These are phyloP conservation scores for Pogonophryne albipinna DNA, from an alignment of 2,797 vertebrate species.

Conservation along the genomic window DNA sequence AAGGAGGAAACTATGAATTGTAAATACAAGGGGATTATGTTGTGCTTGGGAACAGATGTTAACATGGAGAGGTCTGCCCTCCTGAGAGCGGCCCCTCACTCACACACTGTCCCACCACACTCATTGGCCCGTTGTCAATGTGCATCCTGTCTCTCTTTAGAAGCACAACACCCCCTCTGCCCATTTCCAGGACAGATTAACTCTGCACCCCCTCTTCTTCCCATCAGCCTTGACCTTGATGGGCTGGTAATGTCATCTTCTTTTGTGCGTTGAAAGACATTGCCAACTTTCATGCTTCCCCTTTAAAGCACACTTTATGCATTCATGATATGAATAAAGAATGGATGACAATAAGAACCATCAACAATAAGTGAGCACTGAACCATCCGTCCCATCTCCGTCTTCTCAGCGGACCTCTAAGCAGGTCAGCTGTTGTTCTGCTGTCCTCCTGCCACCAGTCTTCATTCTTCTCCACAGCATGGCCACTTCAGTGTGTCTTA, in stretches of 20 bases:
- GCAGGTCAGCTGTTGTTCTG: constrained; percentile 72
- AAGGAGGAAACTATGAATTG: constrained; percentile 59
- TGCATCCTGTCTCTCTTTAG: constrained; percentile 66
- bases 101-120: constrained; percentile 61
- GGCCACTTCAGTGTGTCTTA: constrained; percentile 65
- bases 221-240: constrained; percentile 75
- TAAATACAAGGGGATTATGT: constrained; percentile 69
- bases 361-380: constrained; percentile 59
- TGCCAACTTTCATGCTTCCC: constrained; percentile 33
- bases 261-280: constrained; percentile 67
- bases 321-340: constrained; percentile 51
- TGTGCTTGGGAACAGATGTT: constrained; percentile 76
- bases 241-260: constrained; percentile 68
- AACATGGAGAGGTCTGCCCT: constrained; percentile 66
- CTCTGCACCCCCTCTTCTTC: constrained; percentile 33
- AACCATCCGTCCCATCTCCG: constrained; percentile 34
- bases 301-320: constrained; percentile 25
- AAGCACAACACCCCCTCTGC: constrained; percentile 51
- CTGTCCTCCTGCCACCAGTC: constrained; percentile 52
- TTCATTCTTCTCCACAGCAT: constrained; percentile 46
- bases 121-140: constrained; percentile 65
- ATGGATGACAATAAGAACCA: constrained; percentile 41
- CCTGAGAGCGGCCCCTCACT: constrained; percentile 62
- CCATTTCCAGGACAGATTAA: constrained; percentile 56
- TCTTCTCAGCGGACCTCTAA: constrained; percentile 43